phyloP scores from a whole-genome alignment of 2,113 vertebrate genomes.

The Pseudopipra pipra region DNA sequence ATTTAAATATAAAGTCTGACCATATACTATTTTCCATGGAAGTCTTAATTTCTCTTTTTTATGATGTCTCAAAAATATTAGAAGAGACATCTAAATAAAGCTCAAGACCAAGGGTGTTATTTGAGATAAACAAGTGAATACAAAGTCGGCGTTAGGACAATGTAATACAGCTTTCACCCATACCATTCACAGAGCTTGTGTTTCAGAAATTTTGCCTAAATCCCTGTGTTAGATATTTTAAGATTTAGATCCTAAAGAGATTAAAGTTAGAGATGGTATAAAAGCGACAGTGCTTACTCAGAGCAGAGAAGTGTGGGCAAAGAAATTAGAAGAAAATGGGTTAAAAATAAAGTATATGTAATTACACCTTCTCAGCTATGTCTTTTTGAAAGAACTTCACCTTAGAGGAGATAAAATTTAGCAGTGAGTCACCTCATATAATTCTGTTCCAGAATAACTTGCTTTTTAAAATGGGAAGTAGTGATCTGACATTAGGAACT shows the following conservation, averaged over 20 bases:
- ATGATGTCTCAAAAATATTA: background rate
- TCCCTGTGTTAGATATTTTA: background rate
- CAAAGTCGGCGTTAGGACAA: background rate
- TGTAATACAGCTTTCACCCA: background rate
- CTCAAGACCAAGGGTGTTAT: background rate
- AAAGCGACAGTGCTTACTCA: background rate
- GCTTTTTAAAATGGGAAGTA: background rate
- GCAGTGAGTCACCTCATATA: slow-evolving; percentile 14
- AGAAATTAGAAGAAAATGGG: background rate
- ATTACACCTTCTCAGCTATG: background rate
- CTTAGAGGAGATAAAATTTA: slow-evolving; percentile 12
- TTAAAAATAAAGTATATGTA: slow-evolving; percentile 3
- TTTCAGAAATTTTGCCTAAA: background rate
- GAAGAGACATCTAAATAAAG: background rate
- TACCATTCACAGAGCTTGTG: background rate
- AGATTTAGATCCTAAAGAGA: background rate
- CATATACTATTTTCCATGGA: background rate
- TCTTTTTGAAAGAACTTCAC: background rate
- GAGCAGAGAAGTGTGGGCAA: background rate
- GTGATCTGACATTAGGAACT: background rate
- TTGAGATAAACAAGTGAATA: background rate
- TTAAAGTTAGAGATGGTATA: background rate
- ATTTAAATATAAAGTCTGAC: background rate
- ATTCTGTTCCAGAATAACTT: background rate
- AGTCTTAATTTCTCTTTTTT: background rate